Evolutionary conservation across 2,113 vertebrate genomes (phyloP).

Genomic region (Pteropus alecto): DNA sequence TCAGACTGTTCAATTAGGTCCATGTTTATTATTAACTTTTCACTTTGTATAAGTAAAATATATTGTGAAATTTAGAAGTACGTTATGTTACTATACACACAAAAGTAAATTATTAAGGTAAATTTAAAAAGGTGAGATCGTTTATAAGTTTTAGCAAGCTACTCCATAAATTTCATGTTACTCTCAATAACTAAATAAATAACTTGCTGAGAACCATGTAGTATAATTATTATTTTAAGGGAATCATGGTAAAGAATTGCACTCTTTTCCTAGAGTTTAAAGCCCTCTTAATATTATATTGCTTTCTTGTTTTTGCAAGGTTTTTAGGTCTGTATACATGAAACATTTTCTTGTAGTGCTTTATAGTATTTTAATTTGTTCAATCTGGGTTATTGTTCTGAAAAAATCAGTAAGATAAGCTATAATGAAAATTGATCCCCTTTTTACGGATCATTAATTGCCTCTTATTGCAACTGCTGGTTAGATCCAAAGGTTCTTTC

Average conservation of each 20-base stretch:
- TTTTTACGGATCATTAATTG: background rate
- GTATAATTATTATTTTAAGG: background rate
- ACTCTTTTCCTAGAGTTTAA: background rate
- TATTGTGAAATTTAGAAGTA: background rate
- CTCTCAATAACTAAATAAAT: background rate
- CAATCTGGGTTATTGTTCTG: background rate
- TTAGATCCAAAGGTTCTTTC: background rate
- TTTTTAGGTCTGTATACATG: background rate
- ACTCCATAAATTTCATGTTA: background rate
- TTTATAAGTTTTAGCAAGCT: background rate
- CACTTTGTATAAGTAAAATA: background rate
- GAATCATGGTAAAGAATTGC: background rate
- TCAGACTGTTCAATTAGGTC: background rate
- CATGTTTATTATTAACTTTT: background rate
- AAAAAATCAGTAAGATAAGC: background rate
- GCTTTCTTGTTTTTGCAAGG: background rate
- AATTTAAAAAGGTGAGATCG: background rate
- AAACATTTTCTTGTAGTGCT: background rate
- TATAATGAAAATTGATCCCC: background rate
- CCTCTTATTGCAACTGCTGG: background rate
- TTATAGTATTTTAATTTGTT: background rate
- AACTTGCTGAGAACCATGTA: background rate
- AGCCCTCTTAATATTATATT: background rate
- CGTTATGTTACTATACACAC: background rate
- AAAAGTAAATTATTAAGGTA: background rate